Evolutionary conservation across 1,140 invertebrate genomes (phyloP).

Genomic region (Drosophila bipectinata): DNA sequence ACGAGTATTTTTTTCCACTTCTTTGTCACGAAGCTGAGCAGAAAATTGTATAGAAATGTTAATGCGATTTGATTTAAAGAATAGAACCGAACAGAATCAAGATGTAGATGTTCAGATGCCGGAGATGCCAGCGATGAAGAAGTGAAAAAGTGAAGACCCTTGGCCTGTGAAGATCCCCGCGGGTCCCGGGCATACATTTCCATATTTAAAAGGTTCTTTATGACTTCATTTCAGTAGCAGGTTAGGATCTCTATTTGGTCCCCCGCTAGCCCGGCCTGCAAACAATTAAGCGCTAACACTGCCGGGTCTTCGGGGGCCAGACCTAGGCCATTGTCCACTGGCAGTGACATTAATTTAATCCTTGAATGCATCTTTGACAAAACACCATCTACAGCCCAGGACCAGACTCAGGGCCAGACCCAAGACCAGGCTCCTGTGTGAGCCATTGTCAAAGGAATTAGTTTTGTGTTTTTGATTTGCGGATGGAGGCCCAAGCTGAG

Average conservation of each 20-base stretch:
- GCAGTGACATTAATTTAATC: conserved; percentile 82
- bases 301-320: conserved; percentile 25
- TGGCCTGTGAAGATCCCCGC: conserved; percentile 31
- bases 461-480: conserved; percentile 82
- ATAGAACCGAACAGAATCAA: conserved; percentile 53
- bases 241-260: neutral
- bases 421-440: conserved; percentile 36
- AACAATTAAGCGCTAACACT: conserved; percentile 78
- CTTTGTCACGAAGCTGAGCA: conserved; percentile 74
- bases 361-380: conserved; percentile 82
- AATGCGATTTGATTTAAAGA: conserved; percentile 82
- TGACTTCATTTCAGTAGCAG: conserved; percentile 73
- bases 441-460: conserved; percentile 82
- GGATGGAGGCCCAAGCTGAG: conserved; percentile 51
- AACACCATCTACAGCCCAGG: conserved; percentile 35
- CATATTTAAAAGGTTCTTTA: conserved; percentile 77
- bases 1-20: conserved; percentile 33
- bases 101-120: conserved; percentile 30
- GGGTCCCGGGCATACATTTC: conserved; percentile 67
- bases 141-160: conserved; percentile 10
- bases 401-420: neutral
- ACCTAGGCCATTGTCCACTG: conserved; percentile 69
- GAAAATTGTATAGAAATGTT: conserved; percentile 82
- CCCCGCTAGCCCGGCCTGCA: conserved; percentile 28
- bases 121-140: neutral